These are phyloP conservation scores for Cyphomyrus plagiostoma DNA, from an alignment of 2,113 vertebrate species.

Conservation along the genomic window DNA sequence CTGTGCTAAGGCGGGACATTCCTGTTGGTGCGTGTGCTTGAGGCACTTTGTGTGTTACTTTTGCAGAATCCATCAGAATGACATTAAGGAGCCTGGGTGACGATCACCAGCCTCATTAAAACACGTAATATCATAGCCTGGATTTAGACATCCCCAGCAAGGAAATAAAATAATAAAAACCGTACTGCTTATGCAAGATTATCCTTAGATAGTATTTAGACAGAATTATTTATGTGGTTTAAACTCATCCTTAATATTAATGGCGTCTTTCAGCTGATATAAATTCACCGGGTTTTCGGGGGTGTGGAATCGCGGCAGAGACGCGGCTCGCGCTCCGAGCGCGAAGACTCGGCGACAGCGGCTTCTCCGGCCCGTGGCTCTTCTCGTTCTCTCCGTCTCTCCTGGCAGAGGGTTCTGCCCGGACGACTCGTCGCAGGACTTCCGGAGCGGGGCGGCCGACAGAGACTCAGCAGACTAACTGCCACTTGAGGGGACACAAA, in stretches of 20 bases:
- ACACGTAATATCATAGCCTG: not conserved
- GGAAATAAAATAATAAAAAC: not conserved
- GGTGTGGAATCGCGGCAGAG: not conserved
- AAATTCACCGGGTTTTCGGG: not conserved
- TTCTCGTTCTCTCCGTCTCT: not conserved
- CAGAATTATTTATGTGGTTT: constrained; percentile 3
- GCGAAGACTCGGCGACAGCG: not conserved
- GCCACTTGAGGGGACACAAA: constrained; percentile 5
- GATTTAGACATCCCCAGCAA: not conserved
- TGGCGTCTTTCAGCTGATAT: not conserved
- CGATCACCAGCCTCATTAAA: not conserved
- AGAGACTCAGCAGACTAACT: not conserved
- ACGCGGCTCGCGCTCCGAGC: not conserved
- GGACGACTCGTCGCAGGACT: not conserved
- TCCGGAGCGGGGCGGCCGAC: not conserved
- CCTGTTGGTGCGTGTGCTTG: not conserved
- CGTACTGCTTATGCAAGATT: not conserved
- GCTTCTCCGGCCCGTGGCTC: not conserved
- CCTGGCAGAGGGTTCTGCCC: not conserved
- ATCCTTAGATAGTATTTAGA: not conserved
- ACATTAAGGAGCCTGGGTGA: not conserved
- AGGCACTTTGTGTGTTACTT: constrained; percentile 13
- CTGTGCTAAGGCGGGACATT: not conserved
- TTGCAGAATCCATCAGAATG: not conserved
- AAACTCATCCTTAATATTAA: constrained; percentile 1